These are phyloP conservation scores for Phaedon cochleariae DNA, from an alignment of 2,888 invertebrate species.

Conservation along the genomic window DNA sequence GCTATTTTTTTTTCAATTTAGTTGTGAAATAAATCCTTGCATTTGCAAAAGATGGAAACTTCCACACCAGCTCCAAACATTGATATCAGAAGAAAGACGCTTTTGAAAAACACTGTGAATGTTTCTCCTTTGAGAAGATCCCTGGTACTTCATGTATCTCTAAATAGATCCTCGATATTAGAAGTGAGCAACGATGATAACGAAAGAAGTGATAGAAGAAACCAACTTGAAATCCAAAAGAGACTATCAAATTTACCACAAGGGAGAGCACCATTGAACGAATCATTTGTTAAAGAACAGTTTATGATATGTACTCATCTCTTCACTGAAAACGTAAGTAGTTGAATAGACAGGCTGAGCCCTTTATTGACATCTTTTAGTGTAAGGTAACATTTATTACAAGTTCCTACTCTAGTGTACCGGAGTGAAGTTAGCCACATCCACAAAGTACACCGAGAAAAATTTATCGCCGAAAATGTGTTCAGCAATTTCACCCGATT, in stretches of 20 bases:
- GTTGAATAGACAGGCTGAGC: slow-evolving; percentile 10
- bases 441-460: too few species aligned
- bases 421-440: too few species aligned
- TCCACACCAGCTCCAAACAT: slow-evolving; percentile 27
- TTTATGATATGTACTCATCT: slow-evolving; percentile 79
- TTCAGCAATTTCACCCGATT: too few species aligned
- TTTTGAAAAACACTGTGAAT: slow-evolving; percentile 18
- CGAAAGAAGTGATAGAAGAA: slow-evolving; percentile 43
- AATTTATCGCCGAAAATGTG: too few species aligned
- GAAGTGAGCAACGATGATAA: slow-evolving; percentile 40
- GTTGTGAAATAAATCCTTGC: neutral
- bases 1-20: too few species aligned
- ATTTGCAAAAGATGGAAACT: slow-evolving; percentile 18
- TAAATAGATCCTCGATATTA: slow-evolving; percentile 7
- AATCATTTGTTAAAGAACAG: slow-evolving; percentile 70
- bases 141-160: neutral
- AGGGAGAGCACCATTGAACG: slow-evolving; percentile 32
- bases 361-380: neutral
- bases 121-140: slow-evolving; percentile 29
- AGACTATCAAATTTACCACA: slow-evolving; percentile 33
- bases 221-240: slow-evolving; percentile 38
- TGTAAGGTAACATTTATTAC: neutral
- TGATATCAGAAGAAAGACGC: slow-evolving; percentile 22
- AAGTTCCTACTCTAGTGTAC: too few species aligned
- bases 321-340: slow-evolving; percentile 79